phyloP scores from a whole-genome alignment of 2,888 invertebrate genomes.

The Amphipyra berbera region DNA sequence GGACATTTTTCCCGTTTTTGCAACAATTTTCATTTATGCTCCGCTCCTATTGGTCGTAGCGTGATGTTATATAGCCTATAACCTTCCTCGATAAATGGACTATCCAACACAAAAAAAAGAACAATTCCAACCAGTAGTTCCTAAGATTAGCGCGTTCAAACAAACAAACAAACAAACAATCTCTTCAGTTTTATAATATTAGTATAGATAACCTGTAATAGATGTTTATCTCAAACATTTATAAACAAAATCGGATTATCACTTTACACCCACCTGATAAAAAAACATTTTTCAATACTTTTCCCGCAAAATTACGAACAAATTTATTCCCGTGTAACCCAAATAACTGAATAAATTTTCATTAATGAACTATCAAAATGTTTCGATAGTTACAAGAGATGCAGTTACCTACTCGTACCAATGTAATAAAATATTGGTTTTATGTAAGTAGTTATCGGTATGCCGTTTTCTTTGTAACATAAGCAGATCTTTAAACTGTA shows the following conservation, averaged over 20 bases:
- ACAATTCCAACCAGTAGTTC: no score
- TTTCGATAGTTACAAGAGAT: constrained; percentile 38
- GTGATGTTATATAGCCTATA: no score
- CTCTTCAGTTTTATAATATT: no score
- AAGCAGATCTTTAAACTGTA: constrained; percentile 12
- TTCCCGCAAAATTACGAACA: constrained; percentile 34
- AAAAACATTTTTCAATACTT: constrained; percentile 23
- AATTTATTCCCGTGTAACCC: constrained; percentile 27
- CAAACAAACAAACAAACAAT: no score
- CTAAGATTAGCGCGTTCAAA: no score
- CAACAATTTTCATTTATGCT: no score
- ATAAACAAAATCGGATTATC: constrained; percentile 39
- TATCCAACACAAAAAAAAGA: no score
- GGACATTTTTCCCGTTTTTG: no score
- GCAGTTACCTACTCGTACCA: constrained; percentile 18
- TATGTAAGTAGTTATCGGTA: constrained; percentile 19
- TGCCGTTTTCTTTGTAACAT: constrained; percentile 15
- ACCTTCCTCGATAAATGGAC: no score
- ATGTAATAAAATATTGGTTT: constrained; percentile 44
- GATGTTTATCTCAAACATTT: constrained; percentile 38
- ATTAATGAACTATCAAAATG: constrained; percentile 49
- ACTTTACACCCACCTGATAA: constrained; percentile 30
- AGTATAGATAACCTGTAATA: constrained; percentile 28
- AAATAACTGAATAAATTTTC: constrained; percentile 53
- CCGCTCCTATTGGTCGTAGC: no score